These are phyloP conservation scores for Diarsia dahlii DNA, from an alignment of 2,888 invertebrate genomes.

Conservation along the genomic window DNA sequence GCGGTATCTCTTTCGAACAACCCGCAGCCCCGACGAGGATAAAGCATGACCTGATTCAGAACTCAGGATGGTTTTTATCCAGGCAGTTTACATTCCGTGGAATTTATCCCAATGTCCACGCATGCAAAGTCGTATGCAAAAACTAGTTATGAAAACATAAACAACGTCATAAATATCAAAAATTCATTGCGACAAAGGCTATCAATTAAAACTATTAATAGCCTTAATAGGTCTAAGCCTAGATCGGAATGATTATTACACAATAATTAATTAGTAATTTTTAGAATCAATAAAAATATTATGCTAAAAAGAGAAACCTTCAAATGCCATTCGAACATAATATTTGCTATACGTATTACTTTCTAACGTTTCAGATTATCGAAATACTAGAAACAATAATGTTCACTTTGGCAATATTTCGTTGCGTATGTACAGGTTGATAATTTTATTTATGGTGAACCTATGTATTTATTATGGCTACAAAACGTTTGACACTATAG, in stretches of 20 bases:
- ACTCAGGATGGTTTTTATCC: neutral
- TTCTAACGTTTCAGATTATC: conserved; percentile 49
- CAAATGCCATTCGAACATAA: conserved; percentile 20
- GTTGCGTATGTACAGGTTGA: conserved; percentile 10
- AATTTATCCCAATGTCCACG: neutral
- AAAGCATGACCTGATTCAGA: neutral
- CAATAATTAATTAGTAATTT: conserved; percentile 34
- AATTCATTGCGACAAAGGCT: neutral
- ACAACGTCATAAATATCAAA: neutral
- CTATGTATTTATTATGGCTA: neutral
- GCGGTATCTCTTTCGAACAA: no score
- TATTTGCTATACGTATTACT: conserved; percentile 52
- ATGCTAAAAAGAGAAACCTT: conserved; percentile 57
- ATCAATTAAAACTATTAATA: neutral
- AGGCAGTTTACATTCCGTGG: neutral
- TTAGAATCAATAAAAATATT: conserved; percentile 21
- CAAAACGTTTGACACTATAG: neutral
- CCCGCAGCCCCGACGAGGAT: no score
- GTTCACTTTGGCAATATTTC: conserved; percentile 22
- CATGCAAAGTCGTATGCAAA: neutral
- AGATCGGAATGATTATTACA: conserved; percentile 12
- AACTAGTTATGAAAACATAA: neutral
- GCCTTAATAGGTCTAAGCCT: neutral
- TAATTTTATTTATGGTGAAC: neutral
- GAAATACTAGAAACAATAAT: conserved; percentile 19